phyloP scores from a whole-genome alignment of 2,797 vertebrate species.

The Erethizon dorsatum region DNA sequence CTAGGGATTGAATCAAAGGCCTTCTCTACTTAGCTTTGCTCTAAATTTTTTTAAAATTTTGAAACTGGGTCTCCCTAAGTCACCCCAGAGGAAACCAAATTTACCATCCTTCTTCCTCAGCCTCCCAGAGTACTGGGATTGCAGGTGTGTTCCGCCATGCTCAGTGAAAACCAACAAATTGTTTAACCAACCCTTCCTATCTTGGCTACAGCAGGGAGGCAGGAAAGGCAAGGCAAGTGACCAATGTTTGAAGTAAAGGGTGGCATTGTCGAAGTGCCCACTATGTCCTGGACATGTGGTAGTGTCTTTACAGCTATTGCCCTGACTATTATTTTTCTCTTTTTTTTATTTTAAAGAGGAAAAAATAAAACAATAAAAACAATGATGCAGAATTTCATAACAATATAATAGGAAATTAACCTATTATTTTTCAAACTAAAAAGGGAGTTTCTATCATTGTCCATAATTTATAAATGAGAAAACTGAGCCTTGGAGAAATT shows the following conservation, averaged over 20 bases:
- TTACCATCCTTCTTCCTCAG: not conserved
- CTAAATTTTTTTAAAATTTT: not conserved
- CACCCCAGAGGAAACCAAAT: not conserved
- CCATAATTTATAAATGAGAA: constrained; percentile 34
- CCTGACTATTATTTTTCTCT: too few species aligned
- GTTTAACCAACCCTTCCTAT: not conserved
- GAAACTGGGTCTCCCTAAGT: not conserved
- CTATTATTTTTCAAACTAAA: constrained; percentile 37
- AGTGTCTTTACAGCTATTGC: not conserved
- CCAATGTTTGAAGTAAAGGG: not conserved
- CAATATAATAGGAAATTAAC: too few species aligned
- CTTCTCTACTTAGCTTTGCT: not conserved
- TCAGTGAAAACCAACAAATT: not conserved
- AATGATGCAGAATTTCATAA: too few species aligned
- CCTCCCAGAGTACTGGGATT: not conserved
- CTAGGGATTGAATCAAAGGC: not conserved
- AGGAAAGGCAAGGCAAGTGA: not conserved
- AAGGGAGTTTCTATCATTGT: not conserved
- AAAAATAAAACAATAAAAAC: too few species aligned
- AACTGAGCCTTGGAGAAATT: not conserved
- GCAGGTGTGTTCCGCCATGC: too few species aligned
- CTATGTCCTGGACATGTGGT: not conserved
- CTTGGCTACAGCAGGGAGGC: not conserved
- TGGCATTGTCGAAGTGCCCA: not conserved
- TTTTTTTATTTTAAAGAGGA: too few species aligned